Base-by-base conservation (phyloP, 2,888 invertebrate species). In the Dusona sp. region DNA sequence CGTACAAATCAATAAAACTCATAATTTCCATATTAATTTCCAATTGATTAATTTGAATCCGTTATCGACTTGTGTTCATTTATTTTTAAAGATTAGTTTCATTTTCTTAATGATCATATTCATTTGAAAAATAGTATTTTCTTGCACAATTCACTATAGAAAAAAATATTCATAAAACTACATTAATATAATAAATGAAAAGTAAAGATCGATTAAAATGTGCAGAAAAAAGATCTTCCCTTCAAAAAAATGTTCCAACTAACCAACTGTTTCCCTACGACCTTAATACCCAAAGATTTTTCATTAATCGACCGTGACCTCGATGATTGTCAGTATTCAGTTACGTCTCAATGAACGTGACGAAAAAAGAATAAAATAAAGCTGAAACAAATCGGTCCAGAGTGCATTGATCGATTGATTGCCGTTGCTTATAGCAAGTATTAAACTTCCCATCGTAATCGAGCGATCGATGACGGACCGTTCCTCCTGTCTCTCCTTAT, bases 401-500 rank as follows among this genome's bases (percentile, higher is more conserved):
- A 85, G 79, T 54, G 75, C 77, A 82, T 67, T 74, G 87, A 79
- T 77, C 83, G 75, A 86, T 84, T 81, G 57, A 82, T 83, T 74
- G 87, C 73, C 57, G 67, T 38, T 79, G 70, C 38, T 54, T 13
- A 70, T 70, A 45, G 54, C 11, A 11, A 33, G 54, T 51, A 25
- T 19, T 33, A 48, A 75, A 86, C 79, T 83, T 83, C 61, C 83
- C 79, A 85, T 86, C 80, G 79, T 86, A 70, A 83, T 83, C 84
- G 79, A 75, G 77, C 77, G 84, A 90, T 87, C 86, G 88, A 88
- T 88, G 85, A 90, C 89, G 79, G 85, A 89, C 85, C 89, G 89
- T 88, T 84, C 84, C 83, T 85, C 90, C 89, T 92, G 91, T 92
- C 91, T 91, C 91, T 91, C 91, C 91, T 89, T 92, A 91, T 90